Percentiles rank a stretch among this genome's conserved stretches.
phyloP scores from a whole-genome alignment of 1,140 invertebrate genomes.

The Adoxophyes honmai region DNA sequence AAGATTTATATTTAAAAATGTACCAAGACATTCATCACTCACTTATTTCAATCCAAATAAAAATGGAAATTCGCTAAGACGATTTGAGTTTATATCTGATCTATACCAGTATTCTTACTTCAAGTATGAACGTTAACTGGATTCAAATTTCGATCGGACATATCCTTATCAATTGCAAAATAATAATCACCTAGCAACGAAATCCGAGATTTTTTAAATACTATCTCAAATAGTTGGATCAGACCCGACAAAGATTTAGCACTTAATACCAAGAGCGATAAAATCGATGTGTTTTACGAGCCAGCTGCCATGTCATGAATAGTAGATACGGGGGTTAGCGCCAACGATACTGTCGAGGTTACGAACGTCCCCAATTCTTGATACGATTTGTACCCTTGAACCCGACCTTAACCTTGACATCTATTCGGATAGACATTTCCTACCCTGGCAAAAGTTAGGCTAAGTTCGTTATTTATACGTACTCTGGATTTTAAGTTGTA shows the following conservation, averaged over 20 bases:
- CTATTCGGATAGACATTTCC: not conserved
- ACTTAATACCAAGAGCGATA: not conserved
- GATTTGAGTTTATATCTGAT: no score
- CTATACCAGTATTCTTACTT: no score
- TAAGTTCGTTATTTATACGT: no score
- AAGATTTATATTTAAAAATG: no score
- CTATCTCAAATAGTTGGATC: not conserved
- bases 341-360: not conserved
- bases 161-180: no score
- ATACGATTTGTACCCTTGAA: conserved; percentile 27
- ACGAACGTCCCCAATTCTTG: conserved; percentile 25
- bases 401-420: conserved; percentile 24
- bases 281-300: conserved; percentile 1
- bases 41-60: no score
- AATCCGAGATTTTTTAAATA: not conserved
- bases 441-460: no score
- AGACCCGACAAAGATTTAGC: conserved; percentile 3
- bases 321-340: not conserved
- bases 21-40: no score
- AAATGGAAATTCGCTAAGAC: no score
- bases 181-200: not conserved
- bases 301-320: conserved; percentile 8
- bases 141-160: no score
- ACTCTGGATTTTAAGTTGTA: no score
- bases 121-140: no score